Evolutionary conservation across 2,113 vertebrate genomes (phyloP).

Genomic region (Chrysemys picta): DNA sequence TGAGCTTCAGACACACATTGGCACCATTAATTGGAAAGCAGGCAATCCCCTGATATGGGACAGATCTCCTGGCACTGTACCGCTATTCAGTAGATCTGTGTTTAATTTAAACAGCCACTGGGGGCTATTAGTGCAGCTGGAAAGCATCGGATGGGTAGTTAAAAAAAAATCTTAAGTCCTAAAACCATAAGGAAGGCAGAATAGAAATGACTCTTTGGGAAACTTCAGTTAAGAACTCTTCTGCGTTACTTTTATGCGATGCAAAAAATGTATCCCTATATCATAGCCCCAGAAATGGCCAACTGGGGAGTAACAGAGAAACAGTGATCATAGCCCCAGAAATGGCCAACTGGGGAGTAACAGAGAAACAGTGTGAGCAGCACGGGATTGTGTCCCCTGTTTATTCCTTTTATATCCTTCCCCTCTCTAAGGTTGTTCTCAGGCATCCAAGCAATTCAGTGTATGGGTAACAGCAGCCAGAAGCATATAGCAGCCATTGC

Average conservation of each 20-base stretch:
- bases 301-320: background rate
- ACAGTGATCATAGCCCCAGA: rapidly evolving
- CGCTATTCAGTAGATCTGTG: background rate
- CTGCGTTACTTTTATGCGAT: background rate
- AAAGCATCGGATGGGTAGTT: background rate
- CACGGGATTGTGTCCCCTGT: background rate
- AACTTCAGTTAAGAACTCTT: background rate
- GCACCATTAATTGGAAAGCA: conserved; percentile 17
- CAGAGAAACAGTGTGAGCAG: background rate
- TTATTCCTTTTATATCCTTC: background rate
- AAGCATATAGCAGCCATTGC: rapidly evolving
- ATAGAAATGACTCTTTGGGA: background rate
- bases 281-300: background rate
- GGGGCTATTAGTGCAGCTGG: conserved; percentile 24
- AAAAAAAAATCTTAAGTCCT: background rate
- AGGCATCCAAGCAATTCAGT: background rate
- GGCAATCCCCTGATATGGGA: background rate
- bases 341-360: background rate
- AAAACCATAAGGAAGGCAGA: background rate
- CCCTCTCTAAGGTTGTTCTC: background rate
- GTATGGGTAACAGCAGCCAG: background rate
- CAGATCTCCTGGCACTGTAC: background rate
- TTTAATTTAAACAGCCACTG: conserved; percentile 48
- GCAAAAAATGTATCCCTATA: background rate
- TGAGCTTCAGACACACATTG: conserved; percentile 37